A percentile compares a stretch with the other conserved stretches of the same genome.
These are phyloP conservation scores for Antitype chi DNA, from an alignment of 2,888 invertebrate genomes.

Conservation along the genomic window DNA sequence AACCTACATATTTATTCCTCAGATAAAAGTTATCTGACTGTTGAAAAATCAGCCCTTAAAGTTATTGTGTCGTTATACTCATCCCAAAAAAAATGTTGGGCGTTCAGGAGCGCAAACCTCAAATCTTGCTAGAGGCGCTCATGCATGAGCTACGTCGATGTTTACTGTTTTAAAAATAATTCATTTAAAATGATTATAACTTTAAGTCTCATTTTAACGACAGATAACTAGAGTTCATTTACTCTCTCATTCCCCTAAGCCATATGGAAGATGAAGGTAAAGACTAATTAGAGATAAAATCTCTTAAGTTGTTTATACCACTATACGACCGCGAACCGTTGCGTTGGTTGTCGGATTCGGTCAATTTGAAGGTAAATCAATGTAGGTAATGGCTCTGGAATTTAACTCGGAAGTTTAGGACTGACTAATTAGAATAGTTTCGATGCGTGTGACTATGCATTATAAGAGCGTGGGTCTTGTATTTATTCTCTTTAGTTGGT, in stretches of 20 bases:
- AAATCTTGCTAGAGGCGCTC: no score
- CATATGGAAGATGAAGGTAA: conserved; percentile 25
- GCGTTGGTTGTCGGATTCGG: neutral
- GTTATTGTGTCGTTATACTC: no score
- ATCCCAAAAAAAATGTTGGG: no score
- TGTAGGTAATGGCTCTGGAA: neutral
- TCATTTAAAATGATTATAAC: neutral
- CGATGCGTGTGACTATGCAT: neutral
- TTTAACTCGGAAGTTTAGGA: neutral
- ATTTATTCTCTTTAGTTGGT: neutral
- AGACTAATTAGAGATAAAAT: conserved; percentile 9
- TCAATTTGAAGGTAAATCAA: neutral
- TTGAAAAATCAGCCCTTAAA: no score
- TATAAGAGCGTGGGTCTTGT: neutral
- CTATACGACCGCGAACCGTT: neutral
- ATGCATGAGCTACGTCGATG: no score
- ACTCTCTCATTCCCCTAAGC: conserved; percentile 18
- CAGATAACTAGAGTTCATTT: conserved; percentile 10
- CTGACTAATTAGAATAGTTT: conserved; percentile 18
- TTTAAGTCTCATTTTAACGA: conserved; percentile 8
- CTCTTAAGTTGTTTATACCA: conserved; percentile 1
- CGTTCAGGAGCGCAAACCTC: no score
- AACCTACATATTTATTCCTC: no score
- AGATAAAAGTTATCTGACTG: no score
- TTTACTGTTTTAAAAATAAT: no score